Conservation (phyloP, 2,797 vertebrate species). For the Hipposideros larvatus region DNA sequence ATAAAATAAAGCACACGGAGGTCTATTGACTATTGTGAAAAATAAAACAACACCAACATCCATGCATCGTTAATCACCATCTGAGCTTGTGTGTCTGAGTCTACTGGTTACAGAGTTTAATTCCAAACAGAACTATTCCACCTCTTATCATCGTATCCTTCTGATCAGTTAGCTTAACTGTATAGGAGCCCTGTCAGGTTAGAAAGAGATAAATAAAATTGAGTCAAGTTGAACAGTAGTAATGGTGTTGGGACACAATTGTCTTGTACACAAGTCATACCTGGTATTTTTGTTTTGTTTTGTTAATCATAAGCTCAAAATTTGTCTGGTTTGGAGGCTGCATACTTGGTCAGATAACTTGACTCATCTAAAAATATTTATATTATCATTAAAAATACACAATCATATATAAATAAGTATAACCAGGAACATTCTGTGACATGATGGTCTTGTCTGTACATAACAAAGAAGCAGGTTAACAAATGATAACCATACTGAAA, state of each 20-base stretch:
- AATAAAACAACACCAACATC: constrained; percentile 93
- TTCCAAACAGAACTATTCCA: constrained; percentile 98
- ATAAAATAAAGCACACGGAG: constrained; percentile 96
- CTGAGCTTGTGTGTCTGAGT: constrained; percentile 98
- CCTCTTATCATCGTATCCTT: constrained; percentile 98
- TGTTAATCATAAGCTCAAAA: constrained; percentile 85
- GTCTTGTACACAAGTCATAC: constrained; percentile 90
- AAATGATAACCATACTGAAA: constrained; percentile 38
- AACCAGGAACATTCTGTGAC: constrained; percentile 80
- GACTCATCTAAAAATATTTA: constrained; percentile 88
- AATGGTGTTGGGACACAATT: constrained; percentile 85
- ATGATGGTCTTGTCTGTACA: constrained; percentile 74
- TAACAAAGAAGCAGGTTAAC: constrained; percentile 82
- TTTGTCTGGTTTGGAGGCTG: constrained; percentile 80
- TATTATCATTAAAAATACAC: constrained; percentile 83
- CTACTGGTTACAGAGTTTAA: constrained; percentile 98
- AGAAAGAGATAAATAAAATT: constrained; percentile 99
- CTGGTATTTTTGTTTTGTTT: constrained; percentile 83
- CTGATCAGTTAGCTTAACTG: constrained; percentile 98
- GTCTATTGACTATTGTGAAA: constrained; percentile 96
- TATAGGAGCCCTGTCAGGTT: constrained; percentile 99
- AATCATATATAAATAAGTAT: constrained; percentile 67
- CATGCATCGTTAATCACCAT: constrained; percentile 99
- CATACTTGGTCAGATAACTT: constrained; percentile 88
- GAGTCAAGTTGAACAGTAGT: constrained; percentile 94